These are phyloP conservation scores for Oryzias celebensis DNA, from an alignment of 2,113 vertebrate species.

Conservation along the genomic window DNA sequence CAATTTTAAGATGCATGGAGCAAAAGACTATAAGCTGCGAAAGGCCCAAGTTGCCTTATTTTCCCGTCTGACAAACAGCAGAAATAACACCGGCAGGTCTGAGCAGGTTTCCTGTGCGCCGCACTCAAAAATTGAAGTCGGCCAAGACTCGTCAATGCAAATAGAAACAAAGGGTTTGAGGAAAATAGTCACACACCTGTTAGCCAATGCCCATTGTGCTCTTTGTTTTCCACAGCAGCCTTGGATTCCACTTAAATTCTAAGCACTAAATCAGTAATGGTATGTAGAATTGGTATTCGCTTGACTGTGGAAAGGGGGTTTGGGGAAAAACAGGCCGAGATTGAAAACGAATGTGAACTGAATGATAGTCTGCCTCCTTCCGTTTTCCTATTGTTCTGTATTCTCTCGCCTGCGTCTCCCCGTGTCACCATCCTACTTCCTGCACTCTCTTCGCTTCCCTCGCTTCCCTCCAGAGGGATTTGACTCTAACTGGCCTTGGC, in stretches of 20 bases:
- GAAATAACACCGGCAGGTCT: background rate
- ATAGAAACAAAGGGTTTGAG: slow-evolving; percentile 30
- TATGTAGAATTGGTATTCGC: slow-evolving; percentile 69
- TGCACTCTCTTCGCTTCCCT: slow-evolving; percentile 47
- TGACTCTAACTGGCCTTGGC: slow-evolving; percentile 80
- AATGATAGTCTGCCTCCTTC: slow-evolving; percentile 65
- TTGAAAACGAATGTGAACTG: slow-evolving; percentile 75
- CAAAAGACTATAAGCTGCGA: slow-evolving; percentile 2
- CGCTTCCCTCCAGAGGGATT: slow-evolving; percentile 72
- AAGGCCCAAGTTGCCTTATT: slow-evolving; percentile 22
- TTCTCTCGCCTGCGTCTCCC: slow-evolving; percentile 43
- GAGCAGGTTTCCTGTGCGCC: slow-evolving; percentile 9
- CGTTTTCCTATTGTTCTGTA: slow-evolving; percentile 50
- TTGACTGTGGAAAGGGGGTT: slow-evolving; percentile 54
- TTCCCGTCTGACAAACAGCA: slow-evolving; percentile 15
- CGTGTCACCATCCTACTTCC: slow-evolving; percentile 51
- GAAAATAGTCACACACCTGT: slow-evolving; percentile 53
- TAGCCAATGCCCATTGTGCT: slow-evolving; percentile 17
- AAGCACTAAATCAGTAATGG: slow-evolving; percentile 64
- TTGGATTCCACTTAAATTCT: slow-evolving; percentile 60
- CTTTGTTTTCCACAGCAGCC: slow-evolving; percentile 55
- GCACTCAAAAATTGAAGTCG: slow-evolving; percentile 35
- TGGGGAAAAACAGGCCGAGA: slow-evolving; percentile 65
- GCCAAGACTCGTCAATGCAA: slow-evolving; percentile 22
- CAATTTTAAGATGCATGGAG: background rate